These are phyloP conservation scores for Micromys minutus DNA, from an alignment of 2,113 vertebrate genomes.

Conservation along the genomic window DNA sequence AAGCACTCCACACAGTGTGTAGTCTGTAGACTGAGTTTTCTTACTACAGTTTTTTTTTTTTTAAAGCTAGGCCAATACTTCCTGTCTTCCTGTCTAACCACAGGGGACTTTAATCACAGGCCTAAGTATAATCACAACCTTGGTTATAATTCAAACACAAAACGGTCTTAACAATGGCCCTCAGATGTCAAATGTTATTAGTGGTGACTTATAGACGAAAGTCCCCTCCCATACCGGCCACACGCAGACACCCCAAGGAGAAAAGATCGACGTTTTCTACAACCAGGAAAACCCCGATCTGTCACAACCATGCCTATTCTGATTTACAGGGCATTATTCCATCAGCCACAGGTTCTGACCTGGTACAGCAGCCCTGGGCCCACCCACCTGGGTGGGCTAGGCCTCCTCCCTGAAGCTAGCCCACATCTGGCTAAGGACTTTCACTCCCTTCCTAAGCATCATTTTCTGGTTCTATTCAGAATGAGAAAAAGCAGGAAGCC, in stretches of 20 bases:
- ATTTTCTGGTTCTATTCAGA: not conserved
- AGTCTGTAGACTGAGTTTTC: accelerated
- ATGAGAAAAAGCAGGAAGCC: accelerated
- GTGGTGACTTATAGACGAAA: not conserved
- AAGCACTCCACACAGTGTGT: accelerated
- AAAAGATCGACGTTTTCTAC: accelerated
- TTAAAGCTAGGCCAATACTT: not conserved
- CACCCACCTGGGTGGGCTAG: not conserved
- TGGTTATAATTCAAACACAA: not conserved
- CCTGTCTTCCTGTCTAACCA: not conserved
- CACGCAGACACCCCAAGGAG: accelerated
- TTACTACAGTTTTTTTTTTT: not conserved
- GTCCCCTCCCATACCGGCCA: not conserved
- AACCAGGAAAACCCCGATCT: not conserved
- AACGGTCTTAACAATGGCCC: not conserved
- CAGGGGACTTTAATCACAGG: slow-evolving; percentile 6
- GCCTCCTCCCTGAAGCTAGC: not conserved
- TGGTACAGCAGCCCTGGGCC: not conserved
- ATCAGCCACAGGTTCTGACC: not conserved
- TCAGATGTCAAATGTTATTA: accelerated
- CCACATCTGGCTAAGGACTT: not conserved
- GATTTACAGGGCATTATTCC: not conserved
- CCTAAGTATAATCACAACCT: not conserved
- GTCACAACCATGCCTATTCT: not conserved
- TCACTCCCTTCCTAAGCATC: accelerated